These are phyloP conservation scores for Sterna hirundo DNA, from an alignment of 2,113 vertebrate genomes.

Conservation along the genomic window DNA sequence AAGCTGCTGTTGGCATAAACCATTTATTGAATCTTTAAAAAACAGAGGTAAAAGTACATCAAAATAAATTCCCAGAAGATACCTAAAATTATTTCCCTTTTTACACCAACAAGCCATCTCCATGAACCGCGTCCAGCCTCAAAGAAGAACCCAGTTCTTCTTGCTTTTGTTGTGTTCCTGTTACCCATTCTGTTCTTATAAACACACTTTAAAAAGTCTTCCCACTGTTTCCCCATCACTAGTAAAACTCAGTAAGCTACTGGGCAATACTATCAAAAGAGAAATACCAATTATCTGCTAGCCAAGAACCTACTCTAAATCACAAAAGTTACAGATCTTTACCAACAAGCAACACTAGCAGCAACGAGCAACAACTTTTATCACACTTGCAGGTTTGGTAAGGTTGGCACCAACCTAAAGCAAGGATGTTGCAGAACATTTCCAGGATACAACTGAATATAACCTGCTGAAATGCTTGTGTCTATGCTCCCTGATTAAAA, in stretches of 20 bases:
- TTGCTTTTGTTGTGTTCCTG: not conserved
- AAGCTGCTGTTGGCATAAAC: not conserved
- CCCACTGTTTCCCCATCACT: not conserved
- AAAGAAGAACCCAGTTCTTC: not conserved
- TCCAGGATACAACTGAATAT: not conserved
- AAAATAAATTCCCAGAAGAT: not conserved
- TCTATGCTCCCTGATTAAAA: not conserved
- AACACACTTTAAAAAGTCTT: not conserved
- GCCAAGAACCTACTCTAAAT: not conserved
- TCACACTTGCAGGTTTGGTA: no score
- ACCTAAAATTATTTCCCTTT: not conserved
- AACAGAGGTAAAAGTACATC: not conserved
- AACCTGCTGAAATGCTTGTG: not conserved
- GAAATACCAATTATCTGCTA: not conserved
- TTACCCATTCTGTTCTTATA: not conserved
- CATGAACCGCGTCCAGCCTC: not conserved
- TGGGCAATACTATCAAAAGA: not conserved
- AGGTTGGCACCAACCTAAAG: not conserved
- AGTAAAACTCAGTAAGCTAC: not conserved
- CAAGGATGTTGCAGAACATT: not conserved
- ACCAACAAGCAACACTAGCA: not conserved
- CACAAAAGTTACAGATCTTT: not conserved
- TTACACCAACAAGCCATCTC: not conserved
- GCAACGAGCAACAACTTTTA: no score
- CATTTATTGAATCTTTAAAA: not conserved